phyloP scores from a whole-genome alignment of 2,113 vertebrate species.

The Hemiscyllium ocellatum region DNA sequence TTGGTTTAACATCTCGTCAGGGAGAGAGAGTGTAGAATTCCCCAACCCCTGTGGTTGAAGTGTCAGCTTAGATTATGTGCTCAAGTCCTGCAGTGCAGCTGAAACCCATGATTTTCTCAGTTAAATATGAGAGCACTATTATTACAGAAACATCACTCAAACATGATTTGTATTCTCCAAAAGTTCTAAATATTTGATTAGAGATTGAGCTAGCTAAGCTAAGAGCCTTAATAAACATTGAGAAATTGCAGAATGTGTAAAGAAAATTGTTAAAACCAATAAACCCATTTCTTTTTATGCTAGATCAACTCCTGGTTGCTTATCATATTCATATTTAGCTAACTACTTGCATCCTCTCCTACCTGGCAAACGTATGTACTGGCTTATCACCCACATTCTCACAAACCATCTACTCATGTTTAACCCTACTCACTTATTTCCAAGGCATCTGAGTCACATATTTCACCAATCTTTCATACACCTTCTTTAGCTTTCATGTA shows the following conservation, averaged over 20 bases:
- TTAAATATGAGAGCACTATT: not conserved
- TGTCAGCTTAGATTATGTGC: not conserved
- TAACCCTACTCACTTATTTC: not conserved
- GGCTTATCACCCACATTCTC: not conserved
- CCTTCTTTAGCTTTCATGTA: not conserved
- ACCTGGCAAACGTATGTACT: not conserved
- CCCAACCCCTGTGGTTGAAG: not conserved
- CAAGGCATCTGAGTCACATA: not conserved
- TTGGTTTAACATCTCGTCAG: not conserved
- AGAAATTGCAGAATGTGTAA: not conserved
- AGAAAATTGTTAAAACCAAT: not conserved
- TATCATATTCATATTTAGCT: not conserved
- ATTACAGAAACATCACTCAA: not conserved
- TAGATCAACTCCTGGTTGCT: not conserved
- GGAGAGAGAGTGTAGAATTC: not conserved
- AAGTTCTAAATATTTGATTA: not conserved
- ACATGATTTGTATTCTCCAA: not conserved
- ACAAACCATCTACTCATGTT: not conserved
- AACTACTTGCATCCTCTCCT: not conserved
- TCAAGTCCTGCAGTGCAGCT: not conserved
- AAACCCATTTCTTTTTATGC: not conserved
- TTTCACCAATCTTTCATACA: not conserved
- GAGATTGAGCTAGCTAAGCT: not conserved
- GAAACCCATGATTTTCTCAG: not conserved
- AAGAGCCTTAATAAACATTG: not conserved